Percentiles rank a stretch among this genome's conserved stretches.
Evolutionary conservation across 2,797 vertebrate genomes (phyloP).

Genomic region (Morus bassanus): DNA sequence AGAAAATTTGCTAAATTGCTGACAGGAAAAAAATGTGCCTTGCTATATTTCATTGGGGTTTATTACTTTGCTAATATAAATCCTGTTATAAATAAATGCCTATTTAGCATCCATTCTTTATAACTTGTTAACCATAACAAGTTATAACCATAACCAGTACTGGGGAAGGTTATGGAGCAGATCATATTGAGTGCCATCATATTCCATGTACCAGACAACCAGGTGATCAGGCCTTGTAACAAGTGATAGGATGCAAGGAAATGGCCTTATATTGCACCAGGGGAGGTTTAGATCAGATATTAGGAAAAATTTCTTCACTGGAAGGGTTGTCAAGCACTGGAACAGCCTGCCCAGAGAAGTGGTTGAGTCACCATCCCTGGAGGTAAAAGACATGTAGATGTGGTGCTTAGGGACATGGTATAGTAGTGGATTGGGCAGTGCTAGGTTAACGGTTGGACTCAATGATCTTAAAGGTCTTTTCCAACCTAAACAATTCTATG

Average conservation of each 20-base stretch:
- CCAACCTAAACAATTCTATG: neutral
- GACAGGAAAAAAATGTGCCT: neutral
- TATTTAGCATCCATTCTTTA: neutral
- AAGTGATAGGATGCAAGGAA: neutral
- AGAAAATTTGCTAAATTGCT: neutral
- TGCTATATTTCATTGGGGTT: neutral
- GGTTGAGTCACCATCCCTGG: neutral
- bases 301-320: neutral
- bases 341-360: neutral
- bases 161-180: accelerated
- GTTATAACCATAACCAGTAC: neutral
- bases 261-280: neutral
- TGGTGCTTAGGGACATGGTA: neutral
- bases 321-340: neutral
- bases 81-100: too few species aligned
- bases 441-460: neutral
- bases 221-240: neutral
- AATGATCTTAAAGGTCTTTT: neutral
- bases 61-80: neutral
- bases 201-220: accelerated
- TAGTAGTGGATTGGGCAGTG: neutral
- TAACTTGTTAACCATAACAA: neutral
- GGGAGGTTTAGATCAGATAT: neutral
- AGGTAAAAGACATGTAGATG: neutral
- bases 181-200: accelerated